A percentile compares a stretch with the other conserved stretches of the same genome.
These are phyloP conservation scores for Silurus glanis DNA, from an alignment of 2,113 vertebrate species.

Conservation along the genomic window DNA sequence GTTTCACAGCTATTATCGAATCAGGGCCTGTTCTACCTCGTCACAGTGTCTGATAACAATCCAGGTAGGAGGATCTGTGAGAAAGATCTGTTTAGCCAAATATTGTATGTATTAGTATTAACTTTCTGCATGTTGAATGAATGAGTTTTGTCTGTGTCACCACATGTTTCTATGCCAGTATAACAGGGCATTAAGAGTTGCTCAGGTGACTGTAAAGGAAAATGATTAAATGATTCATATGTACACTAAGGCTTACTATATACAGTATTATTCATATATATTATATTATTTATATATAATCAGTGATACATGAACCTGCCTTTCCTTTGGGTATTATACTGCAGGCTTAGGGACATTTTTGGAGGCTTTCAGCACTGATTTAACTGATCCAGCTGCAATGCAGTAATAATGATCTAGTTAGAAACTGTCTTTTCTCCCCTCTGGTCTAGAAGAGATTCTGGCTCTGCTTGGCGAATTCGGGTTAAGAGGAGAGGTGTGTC, in stretches of 20 bases:
- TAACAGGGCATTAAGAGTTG: not conserved
- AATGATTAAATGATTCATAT: too few relatives aligned
- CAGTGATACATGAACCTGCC: not conserved
- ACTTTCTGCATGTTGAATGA: not conserved
- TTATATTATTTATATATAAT: not conserved
- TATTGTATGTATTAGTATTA: too few relatives aligned
- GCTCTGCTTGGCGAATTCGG: constrained; percentile 70
- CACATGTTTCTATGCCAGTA: not conserved
- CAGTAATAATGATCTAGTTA: not conserved
- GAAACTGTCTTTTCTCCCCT: not conserved
- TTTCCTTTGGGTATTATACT: not conserved
- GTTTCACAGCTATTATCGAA: constrained; percentile 81
- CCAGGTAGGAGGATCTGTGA: constrained; percentile 76
- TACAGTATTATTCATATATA: too few relatives aligned
- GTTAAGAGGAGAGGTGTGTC: constrained; percentile 70
- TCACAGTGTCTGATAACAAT: constrained; percentile 86
- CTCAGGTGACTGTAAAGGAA: not conserved
- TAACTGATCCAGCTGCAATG: not conserved
- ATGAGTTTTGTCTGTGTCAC: not conserved
- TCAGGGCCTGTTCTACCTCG: constrained; percentile 85
- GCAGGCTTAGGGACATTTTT: not conserved
- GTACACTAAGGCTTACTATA: too few relatives aligned
- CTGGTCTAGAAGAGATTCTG: constrained; percentile 83
- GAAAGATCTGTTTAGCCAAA: not conserved
- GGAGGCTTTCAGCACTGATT: not conserved